Base-by-base conservation (phyloP, 2,113 vertebrate genomes). In the Hippocampus guttulatus region DNA sequence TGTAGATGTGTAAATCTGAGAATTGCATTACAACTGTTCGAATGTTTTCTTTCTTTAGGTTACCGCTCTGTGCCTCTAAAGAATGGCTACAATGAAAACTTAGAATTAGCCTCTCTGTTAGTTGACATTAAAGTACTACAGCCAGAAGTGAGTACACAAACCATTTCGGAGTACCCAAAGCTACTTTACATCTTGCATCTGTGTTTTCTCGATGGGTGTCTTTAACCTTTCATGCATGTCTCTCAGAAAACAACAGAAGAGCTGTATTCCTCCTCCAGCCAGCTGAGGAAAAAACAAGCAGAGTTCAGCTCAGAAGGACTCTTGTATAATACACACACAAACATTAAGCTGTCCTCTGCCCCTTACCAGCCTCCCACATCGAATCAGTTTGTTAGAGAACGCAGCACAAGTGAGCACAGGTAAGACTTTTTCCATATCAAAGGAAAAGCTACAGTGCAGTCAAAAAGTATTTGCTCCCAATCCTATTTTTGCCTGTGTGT, bases 51-150 rank as follows among this genome's bases (percentile, higher is more conserved):
- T 18, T 51, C 64, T 14, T 69, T 84, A 99, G 97, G 97, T 49
- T 98, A 95, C 74, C 92, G 97, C 63, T 94, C 94, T 0, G 93
- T 99, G 33, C 95, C 96, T 70, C 91, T 99, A 51, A 98, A 95
- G 87, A 99, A 99, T 0, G 96, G 96, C 58, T 95, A 93, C 67
- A 96, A 90, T 55, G 97, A 99, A 84, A 91, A 93, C 68, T 85
- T 98, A 16, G 97, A 98, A 79, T 88, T 99, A 77, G 94, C 97
- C 0, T 95, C 96, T 0, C 93, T 99, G 45, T 89, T 99, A 87
- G 92, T 98, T 80, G 91, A 94, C 88, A 94, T 96, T 78, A 91
- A 92, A 12, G 89, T 95, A 68, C 85, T 94, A 21, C 93, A 92
- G n/a, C 91, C 96, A 8, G 91, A 92, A 94, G 97, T 99, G 87